Base-by-base conservation (phyloP, 2,797 vertebrate genomes). In the Capromys pilorides region DNA sequence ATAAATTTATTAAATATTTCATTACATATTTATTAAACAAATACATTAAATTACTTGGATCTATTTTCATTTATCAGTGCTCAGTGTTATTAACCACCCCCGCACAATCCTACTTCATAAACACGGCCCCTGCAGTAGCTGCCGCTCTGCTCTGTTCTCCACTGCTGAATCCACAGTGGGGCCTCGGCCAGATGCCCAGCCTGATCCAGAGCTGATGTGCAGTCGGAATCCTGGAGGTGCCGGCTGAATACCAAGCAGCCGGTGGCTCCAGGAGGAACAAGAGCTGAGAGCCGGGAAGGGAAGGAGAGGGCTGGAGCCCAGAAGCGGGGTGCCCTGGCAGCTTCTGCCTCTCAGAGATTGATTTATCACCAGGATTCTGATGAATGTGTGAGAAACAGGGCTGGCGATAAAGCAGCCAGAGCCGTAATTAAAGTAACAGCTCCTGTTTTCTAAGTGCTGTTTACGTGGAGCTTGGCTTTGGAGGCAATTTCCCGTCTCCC, bases 321-420 rank as follows among this genome's bases (percentile, higher is more conserved):
- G 95, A 97, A 96, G 96, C 93, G 96, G 31, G 21, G 73, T 54
- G 92, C 18, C 26, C 97, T 97, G 96, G 98, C 97, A 97, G 97
- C 97, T 96, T 96, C 98, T 98, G 98, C 97, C 98, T 98, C 91
- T 95, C 91, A 80, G 2, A 96, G 93, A 98, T 97, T 97, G 98
- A 98, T 98, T 98, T 98, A 98, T 98, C 97, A 98, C 97, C 95
- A 67, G 95, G 92, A 97, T 97, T 97, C 98, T 98, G 97, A 98
- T 94, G 98, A 98, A 98, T 97, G 97, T 97, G 97, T 97, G 97
- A 98, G 98, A 96, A 98, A 96, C 9, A 57, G 96, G 95, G 77
- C 96, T 96, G 89, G 97, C 96, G 98, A 98, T 97, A 97, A 97
- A 98, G 96, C 97, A 96, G 97, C 97, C 97, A 0, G 78, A 96